Evolutionary conservation across 2,113 vertebrate species (phyloP).

Genomic region (Marcusenius ussheri): DNA sequence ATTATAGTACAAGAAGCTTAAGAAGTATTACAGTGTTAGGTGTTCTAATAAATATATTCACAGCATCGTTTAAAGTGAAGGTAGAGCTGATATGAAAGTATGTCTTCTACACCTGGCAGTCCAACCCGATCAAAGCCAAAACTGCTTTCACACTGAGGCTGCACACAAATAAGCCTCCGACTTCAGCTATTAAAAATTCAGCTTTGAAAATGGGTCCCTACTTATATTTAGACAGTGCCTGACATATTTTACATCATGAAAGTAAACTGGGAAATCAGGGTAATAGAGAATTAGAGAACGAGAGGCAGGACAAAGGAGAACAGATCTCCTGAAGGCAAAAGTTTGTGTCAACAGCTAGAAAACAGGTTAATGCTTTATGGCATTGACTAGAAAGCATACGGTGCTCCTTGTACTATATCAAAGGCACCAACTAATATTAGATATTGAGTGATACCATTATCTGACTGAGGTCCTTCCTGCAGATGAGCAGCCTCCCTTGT

Average conservation of each 20-base stretch:
- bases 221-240: not conserved
- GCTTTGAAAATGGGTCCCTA: not conserved
- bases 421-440: not conserved
- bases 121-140: not conserved
- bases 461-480: conserved; percentile 76
- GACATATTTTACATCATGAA: not conserved
- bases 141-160: not conserved
- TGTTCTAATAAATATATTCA: not conserved
- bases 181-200: not conserved
- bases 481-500: conserved; percentile 77
- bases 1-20: not conserved
- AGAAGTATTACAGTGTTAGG: not conserved
- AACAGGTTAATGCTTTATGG: not conserved
- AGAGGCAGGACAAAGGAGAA: not conserved
- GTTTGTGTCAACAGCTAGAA: not conserved
- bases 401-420: not conserved
- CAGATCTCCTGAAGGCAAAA: not conserved
- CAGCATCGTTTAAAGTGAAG: not conserved
- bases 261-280: not conserved
- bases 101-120: not conserved
- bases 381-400: not conserved
- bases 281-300: not conserved
- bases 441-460: conserved; percentile 67
- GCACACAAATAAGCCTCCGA: not conserved
- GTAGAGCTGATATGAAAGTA: not conserved